Evolutionary conservation across 2,888 invertebrate genomes (phyloP), one percentile per base, ranked within the genome.

Genomic region (Idaea aversata): DNA sequence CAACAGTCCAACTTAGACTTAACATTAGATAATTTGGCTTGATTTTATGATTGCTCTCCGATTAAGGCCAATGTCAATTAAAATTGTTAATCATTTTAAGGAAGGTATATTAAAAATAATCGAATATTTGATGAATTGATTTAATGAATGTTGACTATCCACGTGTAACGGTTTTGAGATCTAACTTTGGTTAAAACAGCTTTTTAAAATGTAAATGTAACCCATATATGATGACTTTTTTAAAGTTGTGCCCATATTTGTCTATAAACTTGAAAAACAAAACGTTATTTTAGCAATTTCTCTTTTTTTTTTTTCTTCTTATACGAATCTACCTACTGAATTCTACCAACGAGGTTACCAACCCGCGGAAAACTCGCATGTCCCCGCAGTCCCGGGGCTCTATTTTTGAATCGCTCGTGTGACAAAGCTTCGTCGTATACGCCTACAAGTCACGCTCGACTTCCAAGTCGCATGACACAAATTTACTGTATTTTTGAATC

Each of bases 11-110:
- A 67, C 64, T 65, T 67, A 63, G 62, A 64, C 38, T 61, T 63
- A 35, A 64, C 67, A 68, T 70, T 72, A 69, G 65, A 70, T 72
- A 70, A 71, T 68, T 70, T 63, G 67, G 59, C 61, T 72, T 62
- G 62, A 69, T 68, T 73, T 71, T 70, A 71, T 71, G 69, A 74
- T 72, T 72, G 68, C 67, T 70, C 65, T 65, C 68, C 71, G 64
- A 70, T 65, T 73, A 74, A 72, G 74, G 72, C 68, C 74, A 73
- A 67, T 68, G 67, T 67, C 73, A 75, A 72, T 74, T 68, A 67
- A 65, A 64, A 60, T 36, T 35, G 36, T 36, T 64, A 59, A 25
- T 57, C 15, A 57, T 61, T 61, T 25, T 47, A 47, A 47, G 47
- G 47, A 47, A 47, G 47, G 13, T 47, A 47, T 13, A 47, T 7